Evolutionary conservation across 2,888 invertebrate species (phyloP).

Genomic region (Chloromyia formosa): DNA sequence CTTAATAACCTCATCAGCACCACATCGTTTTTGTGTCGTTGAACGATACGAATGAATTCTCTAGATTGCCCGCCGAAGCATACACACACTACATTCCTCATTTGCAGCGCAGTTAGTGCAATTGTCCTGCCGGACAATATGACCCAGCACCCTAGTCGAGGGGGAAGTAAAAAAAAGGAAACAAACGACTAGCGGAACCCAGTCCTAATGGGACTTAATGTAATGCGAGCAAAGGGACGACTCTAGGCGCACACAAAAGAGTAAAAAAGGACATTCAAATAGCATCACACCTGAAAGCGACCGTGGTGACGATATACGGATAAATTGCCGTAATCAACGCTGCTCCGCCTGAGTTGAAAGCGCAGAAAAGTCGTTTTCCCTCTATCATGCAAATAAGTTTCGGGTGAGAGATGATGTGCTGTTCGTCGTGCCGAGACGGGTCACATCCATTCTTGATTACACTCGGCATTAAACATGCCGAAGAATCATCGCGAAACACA

Average conservation of each 20-base stretch:
- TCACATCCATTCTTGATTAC: constrained; percentile 22
- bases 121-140: constrained; percentile 1
- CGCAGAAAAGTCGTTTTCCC: neutral
- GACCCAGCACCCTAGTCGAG: neutral
- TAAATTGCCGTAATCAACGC: constrained; percentile 20
- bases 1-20: constrained; percentile 23
- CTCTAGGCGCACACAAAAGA: too few species aligned
- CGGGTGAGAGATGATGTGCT: neutral
- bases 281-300: constrained; percentile 21
- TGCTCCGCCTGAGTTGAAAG: neutral
- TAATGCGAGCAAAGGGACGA: neutral
- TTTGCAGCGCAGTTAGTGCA: neutral
- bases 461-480: neutral
- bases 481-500: too few species aligned
- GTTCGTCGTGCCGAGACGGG: neutral
- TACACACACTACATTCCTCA: too few species aligned
- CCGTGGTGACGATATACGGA: neutral
- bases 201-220: constrained; percentile 3
- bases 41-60: too few species aligned
- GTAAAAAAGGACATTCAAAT: neutral
- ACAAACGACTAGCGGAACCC: neutral
- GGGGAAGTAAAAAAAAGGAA: neutral
- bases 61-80: too few species aligned
- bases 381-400: constrained; percentile 24
- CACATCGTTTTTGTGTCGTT: constrained; percentile 4